A percentile compares a stretch with the other conserved stretches of the same genome.
Conservation (phyloP, 2,797 vertebrate genomes). For the Florisuga fusca region DNA sequence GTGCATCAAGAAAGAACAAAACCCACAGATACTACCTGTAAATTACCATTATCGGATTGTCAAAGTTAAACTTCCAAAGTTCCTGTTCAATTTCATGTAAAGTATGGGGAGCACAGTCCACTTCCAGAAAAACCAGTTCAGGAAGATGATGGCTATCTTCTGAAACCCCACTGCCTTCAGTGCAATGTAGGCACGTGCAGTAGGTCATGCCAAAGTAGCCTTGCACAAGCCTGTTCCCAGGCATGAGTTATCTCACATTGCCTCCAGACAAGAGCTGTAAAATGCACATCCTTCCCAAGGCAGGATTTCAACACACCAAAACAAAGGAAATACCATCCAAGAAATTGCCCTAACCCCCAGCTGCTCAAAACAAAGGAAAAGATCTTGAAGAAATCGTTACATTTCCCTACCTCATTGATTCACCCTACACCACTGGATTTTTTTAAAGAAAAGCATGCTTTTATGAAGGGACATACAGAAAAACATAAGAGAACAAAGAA, state of each 20-base stretch:
- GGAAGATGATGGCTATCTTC: background rate
- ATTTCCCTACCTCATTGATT: background rate
- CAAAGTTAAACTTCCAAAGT: background rate
- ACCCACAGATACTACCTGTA: background rate
- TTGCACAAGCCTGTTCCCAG: slow-evolving; percentile 25
- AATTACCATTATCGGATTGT: background rate
- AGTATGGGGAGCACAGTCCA: background rate
- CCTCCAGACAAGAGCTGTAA: background rate
- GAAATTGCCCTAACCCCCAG: background rate
- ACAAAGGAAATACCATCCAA: background rate
- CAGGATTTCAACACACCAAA: slow-evolving; percentile 4
- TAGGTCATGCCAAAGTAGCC: background rate
- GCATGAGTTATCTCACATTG: background rate
- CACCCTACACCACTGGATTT: background rate
- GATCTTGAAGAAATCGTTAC: background rate
- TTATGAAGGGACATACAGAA: background rate
- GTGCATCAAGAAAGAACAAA: background rate
- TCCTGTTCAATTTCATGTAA: background rate
- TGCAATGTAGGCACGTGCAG: accelerated
- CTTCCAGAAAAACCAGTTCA: background rate
- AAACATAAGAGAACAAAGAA: background rate
- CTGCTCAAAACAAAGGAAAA: background rate
- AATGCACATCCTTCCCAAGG: background rate
- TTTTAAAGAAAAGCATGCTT: background rate
- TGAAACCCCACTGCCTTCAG: background rate